A percentile compares a stretch with the other conserved stretches of the same genome.
These are phyloP conservation scores for Drosophila albomicans DNA, from an alignment of 1,140 invertebrate species.

Conservation along the genomic window DNA sequence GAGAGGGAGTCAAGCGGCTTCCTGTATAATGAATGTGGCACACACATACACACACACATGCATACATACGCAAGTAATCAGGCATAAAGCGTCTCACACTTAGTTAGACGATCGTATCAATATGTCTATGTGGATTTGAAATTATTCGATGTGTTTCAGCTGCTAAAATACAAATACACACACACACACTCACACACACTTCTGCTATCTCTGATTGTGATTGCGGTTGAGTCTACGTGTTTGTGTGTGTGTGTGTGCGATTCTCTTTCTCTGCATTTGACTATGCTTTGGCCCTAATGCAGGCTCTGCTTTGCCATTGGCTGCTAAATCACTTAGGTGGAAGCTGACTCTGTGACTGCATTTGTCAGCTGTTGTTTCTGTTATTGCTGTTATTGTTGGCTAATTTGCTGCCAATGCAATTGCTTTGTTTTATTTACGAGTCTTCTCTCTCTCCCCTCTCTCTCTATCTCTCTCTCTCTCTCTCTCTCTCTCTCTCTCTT, in stretches of 20 bases:
- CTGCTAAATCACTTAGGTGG: constrained; percentile 40
- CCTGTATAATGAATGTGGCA: constrained; percentile 37
- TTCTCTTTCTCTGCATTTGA: neutral
- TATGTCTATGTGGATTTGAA: constrained; percentile 57
- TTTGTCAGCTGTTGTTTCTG: constrained; percentile 21
- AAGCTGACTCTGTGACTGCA: constrained; percentile 18
- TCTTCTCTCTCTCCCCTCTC: no score
- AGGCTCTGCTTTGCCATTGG: neutral
- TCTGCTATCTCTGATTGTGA: constrained; percentile 1
- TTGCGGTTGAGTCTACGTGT: neutral
- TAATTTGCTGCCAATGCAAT: constrained; percentile 54
- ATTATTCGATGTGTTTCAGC: constrained; percentile 29
- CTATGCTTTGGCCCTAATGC: no score
- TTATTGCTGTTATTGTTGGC: constrained; percentile 14
- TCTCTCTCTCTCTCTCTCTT: no score
- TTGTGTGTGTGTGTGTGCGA: neutral
- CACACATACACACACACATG: constrained; percentile 16
- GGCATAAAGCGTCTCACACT: constrained; percentile 2
- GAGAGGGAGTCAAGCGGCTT: neutral
- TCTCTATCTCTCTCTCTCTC: neutral
- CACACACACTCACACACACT: neutral
- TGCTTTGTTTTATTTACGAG: constrained; percentile 54
- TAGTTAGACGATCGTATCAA: constrained; percentile 59
- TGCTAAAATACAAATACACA: constrained; percentile 14
- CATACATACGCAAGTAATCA: constrained; percentile 20